Evolutionary conservation across 2,113 vertebrate species (phyloP), one percentile per base, ranked within the genome.

Genomic region (Hemichromis elongatus): DNA sequence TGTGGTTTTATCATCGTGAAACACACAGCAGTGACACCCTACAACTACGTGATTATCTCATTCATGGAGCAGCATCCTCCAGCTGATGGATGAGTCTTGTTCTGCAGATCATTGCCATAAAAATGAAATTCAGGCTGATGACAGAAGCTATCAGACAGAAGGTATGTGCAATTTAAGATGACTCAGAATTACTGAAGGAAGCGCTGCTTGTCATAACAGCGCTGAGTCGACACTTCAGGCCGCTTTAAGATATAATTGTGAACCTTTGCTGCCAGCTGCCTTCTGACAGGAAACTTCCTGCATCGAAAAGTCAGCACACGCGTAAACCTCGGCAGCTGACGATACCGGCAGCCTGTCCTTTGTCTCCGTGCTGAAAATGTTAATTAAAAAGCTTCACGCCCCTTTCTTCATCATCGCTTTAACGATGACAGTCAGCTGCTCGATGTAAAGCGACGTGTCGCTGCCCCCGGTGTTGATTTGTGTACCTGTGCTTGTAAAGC

Each of bases 381-480:
- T 70, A 1, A 59, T 82, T 85, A 35, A 81, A 53, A 85, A 42
- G 82, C 82, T 26, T 13, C 40, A 0, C 28, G 9, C 35, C 75
- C 75, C 68, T 30, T 54, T 66, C 82, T 78, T 53, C 68, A n/a
- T 83, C 33, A 14, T 75, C 4, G 4, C 59, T 42, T 53, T 82
- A 73, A 61, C 16, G 61, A 75, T 24, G 86, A 81, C 87, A 55
- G 73, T 79, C 80, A 77, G 80, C 80, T 80, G 83, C 59, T 24
- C 16, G 3, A 16, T 14, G 24, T 68, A 10, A 24, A 68, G 28
- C 40, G n/a, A 28, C 0, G 0, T 26, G 19, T 2, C 12, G n/a
- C 82, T 77, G 82, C 82, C 47, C 77, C 66, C 8, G n/a, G 68
- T 70, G 82, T 66, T 19, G 6, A 18, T 21, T 59, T 79, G 52